Evolutionary conservation across 2,888 invertebrate species (phyloP), one percentile per base, ranked within the genome.

Genomic region (Sarcophaga caerulescens): DNA sequence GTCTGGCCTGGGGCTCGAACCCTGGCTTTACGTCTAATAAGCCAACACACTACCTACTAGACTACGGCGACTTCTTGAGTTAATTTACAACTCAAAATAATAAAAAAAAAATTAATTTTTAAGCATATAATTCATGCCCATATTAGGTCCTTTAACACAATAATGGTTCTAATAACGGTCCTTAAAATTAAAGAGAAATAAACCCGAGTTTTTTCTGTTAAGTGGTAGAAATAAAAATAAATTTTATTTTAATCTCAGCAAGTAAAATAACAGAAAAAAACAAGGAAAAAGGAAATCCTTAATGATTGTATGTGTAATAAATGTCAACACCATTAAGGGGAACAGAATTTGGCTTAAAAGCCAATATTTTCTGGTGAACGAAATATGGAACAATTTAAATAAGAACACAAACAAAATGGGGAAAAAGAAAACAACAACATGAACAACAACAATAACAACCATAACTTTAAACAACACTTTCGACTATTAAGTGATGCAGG

Each of bases 271-370:
- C 35, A 35, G 10, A 35, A 35, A 35, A 35, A 35, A 35, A 35
- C 35, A 35, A 35, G 52, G 52, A 17, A 52, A 52, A 52, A 17
- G 3, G 52, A 52, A 52, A 52, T 17, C 17, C 52, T 35, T 35
- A 35, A 52, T 52, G 52, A 52, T 52, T 52, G 52, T 17, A 52
- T 52, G 52, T 52, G 17, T 14, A 52, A 66, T 44, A 35, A 66
- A 35, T 19, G 10, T 17, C 17, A 66, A 66, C 63, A 21, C 35
- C 25, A 81, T 85, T 69, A 81, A 74, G 68, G 69, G 69, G 35
- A 35, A 35, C 47, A 59, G 70, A 81, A 81, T 78, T 74, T 14
- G 74, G 45, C 65, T 77, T 59, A 81, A 75, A 81, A 78, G 70
- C 65, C 69, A 81, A 76, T 84, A 71, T 80, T 71, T 71, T 52